Conservation (phyloP, 2,888 invertebrate species). For the Heteromyza rotundicornis region DNA sequence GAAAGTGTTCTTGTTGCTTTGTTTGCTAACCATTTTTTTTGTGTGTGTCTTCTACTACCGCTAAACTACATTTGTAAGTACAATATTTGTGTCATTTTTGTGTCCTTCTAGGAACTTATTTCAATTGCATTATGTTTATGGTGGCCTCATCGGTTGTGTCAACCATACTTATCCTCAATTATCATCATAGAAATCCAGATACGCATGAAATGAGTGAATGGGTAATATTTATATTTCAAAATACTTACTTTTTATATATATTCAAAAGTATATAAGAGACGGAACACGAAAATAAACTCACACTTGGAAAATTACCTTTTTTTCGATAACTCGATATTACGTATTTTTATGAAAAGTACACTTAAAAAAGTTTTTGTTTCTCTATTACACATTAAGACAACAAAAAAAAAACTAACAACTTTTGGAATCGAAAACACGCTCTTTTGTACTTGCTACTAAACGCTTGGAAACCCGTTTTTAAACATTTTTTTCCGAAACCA, state of each 20-base stretch:
- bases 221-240: constrained; percentile 69
- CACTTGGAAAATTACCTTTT: too few species aligned
- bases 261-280: too few species aligned
- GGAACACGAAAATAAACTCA: too few species aligned
- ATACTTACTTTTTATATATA: neutral
- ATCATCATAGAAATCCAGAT: constrained; percentile 95
- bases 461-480: too few species aligned
- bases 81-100: constrained; percentile 63
- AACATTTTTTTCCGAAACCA: too few species aligned
- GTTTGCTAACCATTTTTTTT: too few species aligned
- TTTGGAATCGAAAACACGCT: too few species aligned
- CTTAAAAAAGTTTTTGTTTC: too few species aligned
- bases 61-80: constrained; percentile 39
- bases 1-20: constrained; percentile 8
- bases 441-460: too few species aligned
- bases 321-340: too few species aligned
- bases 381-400: neutral
- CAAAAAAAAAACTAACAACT: neutral
- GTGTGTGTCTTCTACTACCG: too few species aligned
- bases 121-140: constrained; percentile 99
- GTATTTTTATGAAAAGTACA: too few species aligned
- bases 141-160: constrained; percentile 97
- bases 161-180: constrained; percentile 96
- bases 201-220: constrained; percentile 97
- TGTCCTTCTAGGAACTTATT: constrained; percentile 86